phyloP scores from a whole-genome alignment of 2,113 vertebrate genomes.

The Cynopterus brachyotis region DNA sequence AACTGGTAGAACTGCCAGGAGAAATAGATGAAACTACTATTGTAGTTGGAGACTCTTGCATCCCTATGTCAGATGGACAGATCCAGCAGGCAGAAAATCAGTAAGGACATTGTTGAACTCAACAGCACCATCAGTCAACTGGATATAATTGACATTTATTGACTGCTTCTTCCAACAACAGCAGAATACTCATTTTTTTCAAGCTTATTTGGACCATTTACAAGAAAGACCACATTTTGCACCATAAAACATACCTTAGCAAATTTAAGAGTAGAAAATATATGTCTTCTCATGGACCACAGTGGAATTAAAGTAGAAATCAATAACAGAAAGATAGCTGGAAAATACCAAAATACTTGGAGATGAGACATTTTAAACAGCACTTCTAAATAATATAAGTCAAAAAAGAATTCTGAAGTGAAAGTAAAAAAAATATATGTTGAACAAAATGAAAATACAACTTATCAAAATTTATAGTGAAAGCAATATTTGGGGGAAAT shows the following conservation, averaged over 20 bases:
- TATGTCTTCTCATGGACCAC: not conserved
- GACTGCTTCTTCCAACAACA: not conserved
- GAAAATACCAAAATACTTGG: not conserved
- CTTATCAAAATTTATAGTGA: not conserved
- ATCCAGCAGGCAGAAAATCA: not conserved
- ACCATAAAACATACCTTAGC: not conserved
- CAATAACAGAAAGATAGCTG: not conserved
- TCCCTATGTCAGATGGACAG: not conserved
- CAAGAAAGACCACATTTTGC: not conserved
- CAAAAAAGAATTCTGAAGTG: not conserved
- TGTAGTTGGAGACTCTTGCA: not conserved
- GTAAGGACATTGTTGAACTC: not conserved
- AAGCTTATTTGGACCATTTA: not conserved
- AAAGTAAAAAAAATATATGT: not conserved
- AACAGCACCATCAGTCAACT: not conserved
- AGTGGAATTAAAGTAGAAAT: not conserved
- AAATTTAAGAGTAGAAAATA: not conserved
- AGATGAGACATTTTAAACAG: not conserved
- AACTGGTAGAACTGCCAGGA: not conserved
- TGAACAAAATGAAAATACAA: not conserved
- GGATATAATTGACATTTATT: not conserved
- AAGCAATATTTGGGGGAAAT: not conserved
- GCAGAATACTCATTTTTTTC: not conserved
- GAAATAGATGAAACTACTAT: not conserved
- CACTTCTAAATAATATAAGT: not conserved